Base-by-base conservation (phyloP, 2,113 vertebrate species). In the Falcunculus frontatus region DNA sequence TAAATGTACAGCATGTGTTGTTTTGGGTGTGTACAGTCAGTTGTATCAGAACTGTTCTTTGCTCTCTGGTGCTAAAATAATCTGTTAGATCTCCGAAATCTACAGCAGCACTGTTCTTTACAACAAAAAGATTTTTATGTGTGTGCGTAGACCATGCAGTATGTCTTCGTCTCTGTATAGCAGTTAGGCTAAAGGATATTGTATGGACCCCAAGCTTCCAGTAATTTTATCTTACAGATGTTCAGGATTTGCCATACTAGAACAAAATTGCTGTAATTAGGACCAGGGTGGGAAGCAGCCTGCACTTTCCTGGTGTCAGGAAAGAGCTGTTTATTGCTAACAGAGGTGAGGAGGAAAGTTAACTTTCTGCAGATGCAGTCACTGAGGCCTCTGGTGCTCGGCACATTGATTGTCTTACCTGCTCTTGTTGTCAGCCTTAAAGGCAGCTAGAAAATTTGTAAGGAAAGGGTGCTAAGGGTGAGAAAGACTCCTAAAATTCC, bases 41-140 rank as follows among this genome's bases (percentile, higher is more conserved):
- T 63, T 87, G 37, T 65, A 73, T 52, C n/a, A n/a, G 84, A 91
- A 65, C 73, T 82, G 16, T 64, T 87, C 47, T 7, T 6, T 60
- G 14, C 30, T 87, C 13, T 84, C 17, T 56, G 63, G 49, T 72
- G 46, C 77, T 84, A 80, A 84, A 95, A 69, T 76, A 81, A 87
- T 53, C 41, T 69, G 0, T 52, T 44, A 50, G 5, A 30, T 52
- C 32, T 64, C 47, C 26, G 15, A 5, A 50, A 62, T 27, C 68
- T 81, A 8, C 16, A 69, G 46, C 37, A 74, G 21, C 25, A 17
- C 55, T 55, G 11, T 78, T 89, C 39, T 53, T 87, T 55, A 23
- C 35, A 84, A 21, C 46, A 33, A 3, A 6, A 7, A 41, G 3
- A 3, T 42, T 59, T 84, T 92, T n/a, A 13, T 39, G 5, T 42